Evolutionary conservation across 2,888 invertebrate species (phyloP).

Genomic region (Seira ritae): DNA sequence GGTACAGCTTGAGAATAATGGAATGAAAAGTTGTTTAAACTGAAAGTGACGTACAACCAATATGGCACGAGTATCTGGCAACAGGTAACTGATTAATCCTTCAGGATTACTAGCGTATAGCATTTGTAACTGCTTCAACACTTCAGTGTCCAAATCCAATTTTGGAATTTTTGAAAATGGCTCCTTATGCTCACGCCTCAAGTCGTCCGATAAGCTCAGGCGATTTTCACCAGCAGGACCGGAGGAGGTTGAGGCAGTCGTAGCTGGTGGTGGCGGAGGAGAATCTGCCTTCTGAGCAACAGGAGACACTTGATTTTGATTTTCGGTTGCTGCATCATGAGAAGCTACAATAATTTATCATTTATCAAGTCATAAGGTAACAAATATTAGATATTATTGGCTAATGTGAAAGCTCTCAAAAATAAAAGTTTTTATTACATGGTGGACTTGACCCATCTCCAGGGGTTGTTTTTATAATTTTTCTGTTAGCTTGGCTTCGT

Average conservation of each 20-base stretch:
- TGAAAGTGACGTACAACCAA: conserved; percentile 45
- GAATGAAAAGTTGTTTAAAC: too few species aligned
- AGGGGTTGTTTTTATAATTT: conserved; percentile 46
- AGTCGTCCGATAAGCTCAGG: conserved; percentile 48
- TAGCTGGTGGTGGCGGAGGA: not conserved
- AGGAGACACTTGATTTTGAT: conserved; percentile 45
- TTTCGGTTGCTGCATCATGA: conserved; percentile 29
- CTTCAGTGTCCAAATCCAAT: conserved; percentile 50
- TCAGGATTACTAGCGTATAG: conserved; percentile 46
- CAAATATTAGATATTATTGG: too few species aligned
- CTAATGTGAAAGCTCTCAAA: too few species aligned
- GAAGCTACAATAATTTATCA: too few species aligned
- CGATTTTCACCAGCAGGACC: conserved; percentile 44
- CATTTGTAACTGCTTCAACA: conserved; percentile 48
- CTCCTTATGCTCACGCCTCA: conserved; percentile 46
- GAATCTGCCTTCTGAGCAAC: conserved; percentile 8
- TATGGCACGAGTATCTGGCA: conserved; percentile 41
- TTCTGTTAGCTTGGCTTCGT: conserved; percentile 63
- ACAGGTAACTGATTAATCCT: conserved; percentile 50
- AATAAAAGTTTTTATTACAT: conserved; percentile 18
- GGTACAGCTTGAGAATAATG: too few species aligned
- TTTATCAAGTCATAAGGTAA: too few species aligned
- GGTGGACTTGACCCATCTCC: conserved; percentile 24
- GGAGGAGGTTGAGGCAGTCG: not conserved
- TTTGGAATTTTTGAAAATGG: conserved; percentile 46